phyloP scores from a whole-genome alignment of 2,888 invertebrate species.

The Smittia aterrima region DNA sequence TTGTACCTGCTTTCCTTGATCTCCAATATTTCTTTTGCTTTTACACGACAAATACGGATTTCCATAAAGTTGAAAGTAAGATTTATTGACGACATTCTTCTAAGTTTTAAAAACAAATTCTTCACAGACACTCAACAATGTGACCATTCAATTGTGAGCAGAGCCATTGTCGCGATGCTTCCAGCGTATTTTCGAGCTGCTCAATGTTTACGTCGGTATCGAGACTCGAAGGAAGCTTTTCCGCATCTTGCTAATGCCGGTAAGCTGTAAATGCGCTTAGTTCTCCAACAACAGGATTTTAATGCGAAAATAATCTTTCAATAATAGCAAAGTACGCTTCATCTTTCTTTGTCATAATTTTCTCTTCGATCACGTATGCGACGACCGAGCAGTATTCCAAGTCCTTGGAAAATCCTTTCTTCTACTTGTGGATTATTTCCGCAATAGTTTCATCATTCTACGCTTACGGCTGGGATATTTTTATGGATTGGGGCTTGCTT shows the following conservation, averaged over 20 bases:
- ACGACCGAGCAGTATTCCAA: conserved; percentile 26
- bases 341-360: conserved; percentile 80
- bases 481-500: conserved; percentile 86
- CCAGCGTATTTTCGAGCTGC: conserved; percentile 85
- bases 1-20: conserved; percentile 73
- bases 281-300: conserved; percentile 56
- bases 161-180: conserved; percentile 70
- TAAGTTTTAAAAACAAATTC: neutral
- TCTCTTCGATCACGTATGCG: conserved; percentile 58
- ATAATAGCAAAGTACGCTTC: conserved; percentile 76
- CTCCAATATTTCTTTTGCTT: conserved; percentile 78
- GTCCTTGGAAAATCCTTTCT: conserved; percentile 62
- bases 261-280: conserved; percentile 55
- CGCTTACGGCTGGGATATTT: conserved; percentile 82
- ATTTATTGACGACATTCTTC: neutral
- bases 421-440: conserved; percentile 68
- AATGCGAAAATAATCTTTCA: conserved; percentile 48
- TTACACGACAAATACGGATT: conserved; percentile 63
- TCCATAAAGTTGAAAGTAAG: conserved; percentile 56
- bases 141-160: conserved; percentile 55
- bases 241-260: conserved; percentile 79
- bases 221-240: conserved; percentile 73
- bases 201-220: conserved; percentile 78
- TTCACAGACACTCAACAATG: conserved; percentile 10
- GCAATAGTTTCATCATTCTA: conserved; percentile 72